Evolutionary conservation across 2,113 vertebrate species (phyloP).

Genomic region (Lamprotornis superbus): DNA sequence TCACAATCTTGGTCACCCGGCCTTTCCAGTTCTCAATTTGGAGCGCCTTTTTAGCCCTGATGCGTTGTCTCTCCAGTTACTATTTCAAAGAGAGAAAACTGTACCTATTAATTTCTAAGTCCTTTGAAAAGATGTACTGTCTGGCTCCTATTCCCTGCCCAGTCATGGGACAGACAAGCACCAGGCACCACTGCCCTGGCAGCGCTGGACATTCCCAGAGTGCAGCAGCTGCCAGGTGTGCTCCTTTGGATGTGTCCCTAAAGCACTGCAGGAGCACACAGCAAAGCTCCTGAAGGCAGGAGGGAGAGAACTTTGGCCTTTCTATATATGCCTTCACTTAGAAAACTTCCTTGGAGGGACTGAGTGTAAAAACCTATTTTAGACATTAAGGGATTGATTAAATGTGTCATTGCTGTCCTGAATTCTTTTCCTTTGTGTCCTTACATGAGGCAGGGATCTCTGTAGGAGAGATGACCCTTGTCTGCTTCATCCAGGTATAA

Average conservation of each 20-base stretch:
- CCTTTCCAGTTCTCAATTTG: background rate
- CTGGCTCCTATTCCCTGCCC: background rate
- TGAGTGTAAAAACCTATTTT: background rate
- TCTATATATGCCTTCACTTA: background rate
- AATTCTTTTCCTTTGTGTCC: background rate
- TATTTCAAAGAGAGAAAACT: background rate
- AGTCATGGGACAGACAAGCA: background rate
- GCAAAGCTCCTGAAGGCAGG: background rate
- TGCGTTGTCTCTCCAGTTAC: background rate
- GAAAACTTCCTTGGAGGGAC: background rate
- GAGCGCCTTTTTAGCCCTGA: background rate
- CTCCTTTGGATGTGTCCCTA: background rate
- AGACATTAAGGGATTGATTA: background rate
- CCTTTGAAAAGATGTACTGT: background rate
- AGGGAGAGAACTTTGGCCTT: background rate
- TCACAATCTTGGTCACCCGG: background rate
- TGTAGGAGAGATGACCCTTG: background rate
- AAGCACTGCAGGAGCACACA: background rate
- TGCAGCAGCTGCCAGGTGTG: background rate
- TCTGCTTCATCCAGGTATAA: background rate
- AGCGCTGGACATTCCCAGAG: fast-evolving
- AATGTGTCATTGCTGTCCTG: background rate
- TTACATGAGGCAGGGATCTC: background rate
- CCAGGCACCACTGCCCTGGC: background rate
- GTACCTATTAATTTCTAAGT: background rate